Percentiles rank a stretch among this genome's conserved stretches.
phyloP scores from a whole-genome alignment of 2,113 vertebrate genomes.

The Crotalus horridus region DNA sequence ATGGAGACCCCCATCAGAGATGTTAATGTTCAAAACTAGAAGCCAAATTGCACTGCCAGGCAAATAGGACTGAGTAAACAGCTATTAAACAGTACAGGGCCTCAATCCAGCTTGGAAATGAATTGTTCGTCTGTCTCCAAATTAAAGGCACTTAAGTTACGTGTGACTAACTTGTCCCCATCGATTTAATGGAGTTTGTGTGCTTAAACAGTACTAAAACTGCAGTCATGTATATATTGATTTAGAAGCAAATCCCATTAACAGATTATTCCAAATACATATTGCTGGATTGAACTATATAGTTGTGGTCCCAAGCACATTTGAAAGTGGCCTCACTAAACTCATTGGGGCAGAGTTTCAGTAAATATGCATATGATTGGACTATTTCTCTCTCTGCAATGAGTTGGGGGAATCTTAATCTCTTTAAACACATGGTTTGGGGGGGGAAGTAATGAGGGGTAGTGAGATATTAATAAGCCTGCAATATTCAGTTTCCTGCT shows the following conservation, averaged over 20 bases:
- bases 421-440: neutral
- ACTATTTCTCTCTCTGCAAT: neutral
- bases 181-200: neutral
- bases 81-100: neutral
- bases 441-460: neutral
- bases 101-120: neutral
- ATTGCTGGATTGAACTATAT: neutral
- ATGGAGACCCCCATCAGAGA: neutral
- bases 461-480: neutral
- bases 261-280: neutral
- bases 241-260: neutral
- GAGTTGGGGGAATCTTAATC: neutral
- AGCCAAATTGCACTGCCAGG: neutral
- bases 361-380: neutral
- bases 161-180: neutral
- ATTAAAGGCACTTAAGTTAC: neutral
- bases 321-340: neutral
- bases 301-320: neutral
- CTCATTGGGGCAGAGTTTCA: neutral
- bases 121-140: neutral
- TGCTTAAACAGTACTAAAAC: neutral
- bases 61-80: neutral
- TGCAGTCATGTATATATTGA: neutral
- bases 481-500: neutral
- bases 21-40: neutral